Conservation (phyloP, 2,113 vertebrate species). For the Hemibagrus wyckioides region DNA sequence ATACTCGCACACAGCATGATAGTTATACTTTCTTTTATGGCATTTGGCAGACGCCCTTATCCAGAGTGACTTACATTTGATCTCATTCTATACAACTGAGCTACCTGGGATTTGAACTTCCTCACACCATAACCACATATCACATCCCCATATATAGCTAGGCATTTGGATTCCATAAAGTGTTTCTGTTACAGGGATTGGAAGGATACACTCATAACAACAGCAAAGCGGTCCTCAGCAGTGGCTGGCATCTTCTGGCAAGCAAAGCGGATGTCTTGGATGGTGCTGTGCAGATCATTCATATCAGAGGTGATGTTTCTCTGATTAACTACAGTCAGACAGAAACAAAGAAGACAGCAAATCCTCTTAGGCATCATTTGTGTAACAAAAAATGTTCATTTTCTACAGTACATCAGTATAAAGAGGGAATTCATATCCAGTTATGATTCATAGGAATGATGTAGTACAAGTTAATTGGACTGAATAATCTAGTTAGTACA, state of each 20-base stretch:
- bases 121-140: too few species aligned
- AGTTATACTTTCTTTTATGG: too few species aligned
- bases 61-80: too few species aligned
- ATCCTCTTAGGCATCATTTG: background rate
- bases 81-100: too few species aligned
- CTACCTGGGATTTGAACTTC: too few species aligned
- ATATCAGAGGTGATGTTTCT: constrained; percentile 84
- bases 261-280: constrained; percentile 87
- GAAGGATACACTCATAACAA: constrained; percentile 93
- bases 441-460: background rate
- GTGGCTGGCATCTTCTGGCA: constrained; percentile 87
- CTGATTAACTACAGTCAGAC: constrained; percentile 83
- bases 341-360: background rate
- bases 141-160: background rate
- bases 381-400: background rate
- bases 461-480: background rate
- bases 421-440: background rate
- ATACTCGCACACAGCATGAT: background rate
- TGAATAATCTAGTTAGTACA: background rate
- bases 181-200: background rate
- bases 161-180: background rate
- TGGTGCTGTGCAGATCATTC: constrained; percentile 84
- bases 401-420: background rate
- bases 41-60: too few species aligned
- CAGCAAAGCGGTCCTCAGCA: constrained; percentile 85